phyloP scores from a whole-genome alignment of 2,888 invertebrate species.

The Galerucella calmariensis region DNA sequence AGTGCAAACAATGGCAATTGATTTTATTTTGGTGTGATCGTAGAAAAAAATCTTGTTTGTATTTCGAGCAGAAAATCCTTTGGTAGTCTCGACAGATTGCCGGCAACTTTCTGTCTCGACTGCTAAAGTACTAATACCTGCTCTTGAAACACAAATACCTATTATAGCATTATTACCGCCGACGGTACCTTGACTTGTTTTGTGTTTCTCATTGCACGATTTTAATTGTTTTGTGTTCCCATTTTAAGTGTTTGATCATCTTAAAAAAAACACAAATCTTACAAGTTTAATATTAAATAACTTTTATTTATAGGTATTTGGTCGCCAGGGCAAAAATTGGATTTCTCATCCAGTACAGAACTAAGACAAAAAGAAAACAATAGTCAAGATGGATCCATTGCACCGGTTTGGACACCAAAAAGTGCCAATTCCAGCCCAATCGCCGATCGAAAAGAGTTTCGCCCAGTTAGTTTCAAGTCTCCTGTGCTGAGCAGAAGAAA shows the following conservation, averaged over 20 bases:
- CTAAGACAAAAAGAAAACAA: constrained; percentile 46
- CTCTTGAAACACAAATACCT: no score
- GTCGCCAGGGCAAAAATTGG: constrained; percentile 68
- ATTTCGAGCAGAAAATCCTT: no score
- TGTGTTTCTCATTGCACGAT: not conserved
- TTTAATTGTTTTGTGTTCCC: not conserved
- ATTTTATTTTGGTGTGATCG: no score
- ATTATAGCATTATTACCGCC: no score
- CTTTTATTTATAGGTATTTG: constrained; percentile 65
- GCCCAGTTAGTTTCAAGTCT: constrained; percentile 81
- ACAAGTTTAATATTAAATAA: not conserved
- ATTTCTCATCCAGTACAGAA: constrained; percentile 43
- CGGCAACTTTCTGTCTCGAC: no score
- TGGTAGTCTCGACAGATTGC: no score
- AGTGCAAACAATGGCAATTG: no score
- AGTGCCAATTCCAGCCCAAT: constrained; percentile 79
- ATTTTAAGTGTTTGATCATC: not conserved
- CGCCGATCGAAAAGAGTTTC: constrained; percentile 80
- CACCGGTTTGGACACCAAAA: constrained; percentile 83
- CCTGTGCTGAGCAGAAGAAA: constrained; percentile 67
- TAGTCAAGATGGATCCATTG: constrained; percentile 68
- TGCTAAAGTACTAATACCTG: no score
- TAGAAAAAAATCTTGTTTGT: no score
- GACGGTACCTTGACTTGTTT: not conserved
- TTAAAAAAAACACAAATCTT: not conserved